Conservation (phyloP, 1,140 invertebrate genomes). For the Watersipora subatra region DNA sequence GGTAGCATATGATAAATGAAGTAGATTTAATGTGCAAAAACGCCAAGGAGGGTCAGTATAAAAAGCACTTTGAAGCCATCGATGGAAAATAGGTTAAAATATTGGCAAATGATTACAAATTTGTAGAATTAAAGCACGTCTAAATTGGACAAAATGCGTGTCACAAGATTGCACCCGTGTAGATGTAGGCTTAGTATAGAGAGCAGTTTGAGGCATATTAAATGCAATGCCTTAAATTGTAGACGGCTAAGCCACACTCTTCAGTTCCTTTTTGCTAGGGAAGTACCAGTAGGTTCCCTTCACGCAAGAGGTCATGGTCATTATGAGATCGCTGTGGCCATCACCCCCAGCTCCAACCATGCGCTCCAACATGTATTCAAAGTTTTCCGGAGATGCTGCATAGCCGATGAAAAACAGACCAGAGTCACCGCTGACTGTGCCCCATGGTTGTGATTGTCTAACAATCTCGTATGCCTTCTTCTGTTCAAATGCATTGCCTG, state of each 20-base stretch:
- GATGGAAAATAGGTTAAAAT: too few relatives aligned
- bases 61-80: too few relatives aligned
- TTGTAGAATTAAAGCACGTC: too few relatives aligned
- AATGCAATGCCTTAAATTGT: too few relatives aligned
- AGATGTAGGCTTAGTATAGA: too few relatives aligned
- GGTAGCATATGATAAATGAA: too few relatives aligned
- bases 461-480: constrained; percentile 28
- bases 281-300: constrained; percentile 39
- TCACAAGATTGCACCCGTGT: too few relatives aligned
- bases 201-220: too few relatives aligned
- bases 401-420: constrained; percentile 37
- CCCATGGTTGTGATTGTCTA: constrained; percentile 31
- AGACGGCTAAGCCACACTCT: constrained; percentile 24
- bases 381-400: constrained; percentile 21
- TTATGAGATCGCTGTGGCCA: constrained; percentile 27
- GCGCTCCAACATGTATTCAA: constrained; percentile 30
- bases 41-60: too few relatives aligned
- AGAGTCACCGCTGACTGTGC: constrained; percentile 18
- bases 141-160: too few relatives aligned
- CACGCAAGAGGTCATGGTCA: constrained; percentile 26
- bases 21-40: too few relatives aligned
- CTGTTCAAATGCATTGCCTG: constrained; percentile 25
- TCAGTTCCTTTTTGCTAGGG: constrained; percentile 26
- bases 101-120: too few relatives aligned
- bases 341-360: constrained; percentile 30